phyloP scores from a whole-genome alignment of 2,888 invertebrate species.

The Ophioninae sp. region DNA sequence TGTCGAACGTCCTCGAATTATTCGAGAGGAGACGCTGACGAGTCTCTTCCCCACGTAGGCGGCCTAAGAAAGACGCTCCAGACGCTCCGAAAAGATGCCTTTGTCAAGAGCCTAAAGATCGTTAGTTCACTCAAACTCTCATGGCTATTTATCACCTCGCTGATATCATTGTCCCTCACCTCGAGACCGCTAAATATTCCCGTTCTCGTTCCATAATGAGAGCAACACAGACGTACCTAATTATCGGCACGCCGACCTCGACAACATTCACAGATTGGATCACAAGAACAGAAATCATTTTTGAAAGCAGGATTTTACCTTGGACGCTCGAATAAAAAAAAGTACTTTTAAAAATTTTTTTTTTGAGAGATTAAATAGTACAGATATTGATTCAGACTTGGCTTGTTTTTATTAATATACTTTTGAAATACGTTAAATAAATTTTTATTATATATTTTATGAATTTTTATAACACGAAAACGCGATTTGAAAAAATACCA shows the following conservation, averaged over 20 bases:
- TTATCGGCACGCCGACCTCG: conserved; percentile 11
- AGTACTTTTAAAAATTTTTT: too few species aligned
- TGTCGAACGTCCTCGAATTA: conserved; percentile 40
- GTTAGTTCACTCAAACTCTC: conserved; percentile 50
- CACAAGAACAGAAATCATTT: not conserved
- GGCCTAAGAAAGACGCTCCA: not conserved
- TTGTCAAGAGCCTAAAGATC: conserved; percentile 56
- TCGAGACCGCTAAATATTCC: conserved; percentile 40
- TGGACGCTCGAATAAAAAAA: too few species aligned
- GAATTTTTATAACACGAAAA: too few species aligned
- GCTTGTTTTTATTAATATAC: too few species aligned
- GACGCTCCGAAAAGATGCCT: conserved; percentile 34
- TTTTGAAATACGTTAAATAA: too few species aligned
- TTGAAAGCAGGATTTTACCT: too few species aligned
- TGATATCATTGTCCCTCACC: conserved; percentile 14
- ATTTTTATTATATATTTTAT: too few species aligned
- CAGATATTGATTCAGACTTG: too few species aligned
- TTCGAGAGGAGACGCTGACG: conserved; percentile 27
- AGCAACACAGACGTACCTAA: conserved; percentile 29
- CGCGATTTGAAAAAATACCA: too few species aligned
- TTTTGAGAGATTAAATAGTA: too few species aligned
- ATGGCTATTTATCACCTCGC: conserved; percentile 13
- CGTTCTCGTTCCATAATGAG: conserved; percentile 48
- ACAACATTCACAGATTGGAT: conserved; percentile 44
- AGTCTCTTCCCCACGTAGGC: not conserved